These are phyloP conservation scores for Keiferia lycopersicella DNA, from an alignment of 2,888 invertebrate genomes.

Conservation along the genomic window DNA sequence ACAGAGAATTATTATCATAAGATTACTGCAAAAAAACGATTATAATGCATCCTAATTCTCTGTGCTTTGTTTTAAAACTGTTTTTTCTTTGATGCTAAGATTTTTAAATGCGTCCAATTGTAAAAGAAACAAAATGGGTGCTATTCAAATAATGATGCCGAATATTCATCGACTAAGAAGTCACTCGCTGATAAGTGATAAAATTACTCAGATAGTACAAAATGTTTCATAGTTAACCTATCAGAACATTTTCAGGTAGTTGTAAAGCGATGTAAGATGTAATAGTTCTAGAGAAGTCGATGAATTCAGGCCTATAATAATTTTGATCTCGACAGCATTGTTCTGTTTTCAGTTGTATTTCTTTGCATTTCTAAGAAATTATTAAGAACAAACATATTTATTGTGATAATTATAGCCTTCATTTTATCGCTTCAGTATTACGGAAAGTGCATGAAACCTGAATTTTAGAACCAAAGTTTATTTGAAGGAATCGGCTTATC, in stretches of 20 bases:
- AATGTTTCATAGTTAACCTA: background rate
- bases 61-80: background rate
- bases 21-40: background rate
- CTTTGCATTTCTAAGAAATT: constrained; percentile 30
- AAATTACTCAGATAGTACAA: constrained; percentile 8
- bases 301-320: background rate
- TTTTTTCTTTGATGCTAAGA: background rate
- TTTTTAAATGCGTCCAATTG: background rate
- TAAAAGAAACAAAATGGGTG: constrained; percentile 5
- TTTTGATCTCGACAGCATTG: constrained; percentile 16
- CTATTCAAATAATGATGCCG: background rate
- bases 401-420: constrained; percentile 34
- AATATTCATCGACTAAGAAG: background rate
- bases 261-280: background rate
- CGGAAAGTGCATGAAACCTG: constrained; percentile 31
- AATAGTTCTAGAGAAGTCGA: background rate
- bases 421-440: constrained; percentile 33
- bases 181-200: background rate
- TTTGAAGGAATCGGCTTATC: background rate
- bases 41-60: background rate
- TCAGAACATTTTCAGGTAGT: background rate
- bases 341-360: constrained; percentile 19
- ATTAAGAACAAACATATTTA: constrained; percentile 35
- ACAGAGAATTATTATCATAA: background rate
- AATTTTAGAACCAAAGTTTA: constrained; percentile 40